Base-by-base conservation (phyloP, 2,888 invertebrate genomes). In the Elgonia sp. region DNA sequence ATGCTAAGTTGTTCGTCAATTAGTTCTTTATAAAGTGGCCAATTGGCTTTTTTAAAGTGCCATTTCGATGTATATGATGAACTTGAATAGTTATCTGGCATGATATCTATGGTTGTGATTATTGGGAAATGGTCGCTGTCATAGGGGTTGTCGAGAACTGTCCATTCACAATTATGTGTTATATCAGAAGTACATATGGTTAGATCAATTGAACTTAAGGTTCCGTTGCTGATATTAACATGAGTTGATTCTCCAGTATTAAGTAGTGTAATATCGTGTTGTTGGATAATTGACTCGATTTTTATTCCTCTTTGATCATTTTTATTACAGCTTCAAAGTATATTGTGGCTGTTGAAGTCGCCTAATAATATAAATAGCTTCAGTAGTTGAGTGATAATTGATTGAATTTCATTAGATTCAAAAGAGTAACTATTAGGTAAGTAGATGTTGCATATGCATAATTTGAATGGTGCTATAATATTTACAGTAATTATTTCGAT, bases 271-370 rank as follows among this genome's bases (percentile, higher is more conserved):
- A 90, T 37, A 9, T 90, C 76, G 3, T 14, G 5, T 42, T 84
- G 50, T 29, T 91, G 85, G 37, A 91, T 16, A 8, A 83, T n/a
- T 67, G 76, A 40, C 70, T 89, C 86, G 12, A 90, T 53, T 65
- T 57, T 82, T 72, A 76, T 81, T n/a, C 90, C 90, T 72, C 90
- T 72, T 14, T 46, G 69, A 63, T 91, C 87, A 21, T 29, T 80
- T 69, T 88, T 79, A 3, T 40, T 29, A 5, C 89, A 90, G 12
- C 91, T 89, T 89, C 90, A 92, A 5, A 89, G 5, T 0, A 50
- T 7, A 40, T 79, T 87, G 46, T 91, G 89, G 21, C 88, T 89
- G 42, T 91, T 91, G 37, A 92, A 90, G 60, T 92, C 91, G 0
- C 91, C 91, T 3, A 90, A 39, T 1, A 91, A 67, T 6, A 92